These are phyloP conservation scores for Epinephelus malabaricus DNA, from an alignment of 2,797 vertebrate genomes.

Conservation along the genomic window DNA sequence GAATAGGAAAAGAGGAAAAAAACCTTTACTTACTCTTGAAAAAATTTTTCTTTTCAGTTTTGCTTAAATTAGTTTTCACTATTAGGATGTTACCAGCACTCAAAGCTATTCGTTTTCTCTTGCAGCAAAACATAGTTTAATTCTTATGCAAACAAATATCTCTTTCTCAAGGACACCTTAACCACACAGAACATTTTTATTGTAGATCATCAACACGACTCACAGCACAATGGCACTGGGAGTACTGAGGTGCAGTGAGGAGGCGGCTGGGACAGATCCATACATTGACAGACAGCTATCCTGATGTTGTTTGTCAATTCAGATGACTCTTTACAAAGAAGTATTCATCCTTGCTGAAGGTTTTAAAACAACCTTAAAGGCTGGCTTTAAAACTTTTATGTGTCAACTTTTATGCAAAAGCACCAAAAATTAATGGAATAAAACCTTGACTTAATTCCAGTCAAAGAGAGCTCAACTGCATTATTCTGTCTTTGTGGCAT, in stretches of 20 bases:
- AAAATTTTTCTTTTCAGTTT: constrained; percentile 14
- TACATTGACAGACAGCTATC: constrained; percentile 35
- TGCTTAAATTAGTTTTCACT: constrained; percentile 23
- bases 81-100: constrained; percentile 32
- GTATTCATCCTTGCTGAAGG: constrained; percentile 41
- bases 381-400: constrained; percentile 2
- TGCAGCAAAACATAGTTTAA: constrained; percentile 31
- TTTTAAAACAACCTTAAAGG: constrained; percentile 41
- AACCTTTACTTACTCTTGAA: background rate
- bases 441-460: constrained; percentile 14
- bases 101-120: constrained; percentile 12
- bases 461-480: constrained; percentile 15
- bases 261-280: constrained; percentile 30
- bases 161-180: constrained; percentile 50
- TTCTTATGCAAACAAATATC: constrained; percentile 32
- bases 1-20: background rate
- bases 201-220: constrained; percentile 21
- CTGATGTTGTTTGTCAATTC: constrained; percentile 48
- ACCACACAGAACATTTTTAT: constrained; percentile 28
- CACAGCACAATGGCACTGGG: constrained; percentile 2
- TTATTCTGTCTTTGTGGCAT: background rate
- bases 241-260: constrained; percentile 27
- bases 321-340: constrained; percentile 33
- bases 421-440: constrained; percentile 2
- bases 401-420: constrained; percentile 16